Conservation (phyloP, 2,797 vertebrate genomes). For the Falco biarmicus region DNA sequence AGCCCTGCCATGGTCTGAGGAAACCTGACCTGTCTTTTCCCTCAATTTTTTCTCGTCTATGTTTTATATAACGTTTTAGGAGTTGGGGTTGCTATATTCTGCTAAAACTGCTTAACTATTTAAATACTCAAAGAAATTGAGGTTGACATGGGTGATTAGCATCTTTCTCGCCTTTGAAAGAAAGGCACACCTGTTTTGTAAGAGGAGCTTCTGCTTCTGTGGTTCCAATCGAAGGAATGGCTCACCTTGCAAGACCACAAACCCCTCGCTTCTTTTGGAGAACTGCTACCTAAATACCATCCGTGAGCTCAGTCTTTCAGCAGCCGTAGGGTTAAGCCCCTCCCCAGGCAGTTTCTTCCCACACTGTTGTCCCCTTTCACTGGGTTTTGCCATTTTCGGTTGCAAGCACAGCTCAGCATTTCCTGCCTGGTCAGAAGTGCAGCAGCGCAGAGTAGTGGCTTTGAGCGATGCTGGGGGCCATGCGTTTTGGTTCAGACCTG, state of each 20-base stretch:
- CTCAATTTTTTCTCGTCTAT: background rate
- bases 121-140: background rate
- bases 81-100: background rate
- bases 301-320: background rate
- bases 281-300: background rate
- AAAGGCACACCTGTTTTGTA: background rate
- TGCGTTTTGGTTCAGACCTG: background rate
- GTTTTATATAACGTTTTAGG: background rate
- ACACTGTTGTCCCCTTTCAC: background rate
- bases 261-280: background rate
- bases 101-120: background rate
- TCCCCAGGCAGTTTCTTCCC: background rate
- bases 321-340: background rate
- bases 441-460: background rate
- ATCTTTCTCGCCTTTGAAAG: background rate
- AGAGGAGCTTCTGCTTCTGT: background rate
- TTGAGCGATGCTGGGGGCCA: background rate
- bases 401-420: background rate
- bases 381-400: background rate
- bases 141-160: background rate
- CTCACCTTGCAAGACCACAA: background rate
- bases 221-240: background rate
- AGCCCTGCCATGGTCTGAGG: background rate
- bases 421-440: background rate
- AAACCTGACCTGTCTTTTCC: background rate